Conservation (phyloP, 2,888 invertebrate species). For the Tenthredo amoena region DNA sequence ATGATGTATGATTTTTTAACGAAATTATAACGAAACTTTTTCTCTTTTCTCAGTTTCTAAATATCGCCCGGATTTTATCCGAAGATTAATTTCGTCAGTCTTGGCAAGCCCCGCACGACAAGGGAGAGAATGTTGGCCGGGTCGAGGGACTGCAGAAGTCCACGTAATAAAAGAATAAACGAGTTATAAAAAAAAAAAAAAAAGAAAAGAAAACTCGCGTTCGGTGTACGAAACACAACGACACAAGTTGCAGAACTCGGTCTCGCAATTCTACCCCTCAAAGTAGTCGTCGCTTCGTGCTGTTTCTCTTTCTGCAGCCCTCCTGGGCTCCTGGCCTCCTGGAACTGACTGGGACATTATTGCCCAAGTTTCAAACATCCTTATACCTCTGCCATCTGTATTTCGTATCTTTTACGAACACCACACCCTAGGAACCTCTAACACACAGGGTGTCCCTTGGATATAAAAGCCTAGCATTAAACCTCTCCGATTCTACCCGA, state of each 20-base stretch:
- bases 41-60: not conserved
- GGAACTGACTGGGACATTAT: slow-evolving; percentile 71
- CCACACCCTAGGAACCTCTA: not conserved
- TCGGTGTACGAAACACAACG: slow-evolving; percentile 25
- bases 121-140: not conserved
- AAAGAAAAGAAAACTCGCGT: not conserved
- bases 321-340: slow-evolving; percentile 7
- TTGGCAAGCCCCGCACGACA: not conserved
- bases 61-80: not conserved
- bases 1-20: not conserved
- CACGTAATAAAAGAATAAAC: slow-evolving; percentile 50
- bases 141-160: slow-evolving; percentile 29
- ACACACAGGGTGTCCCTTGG: slow-evolving; percentile 5
- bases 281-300: slow-evolving; percentile 23
- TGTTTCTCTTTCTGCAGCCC: not conserved
- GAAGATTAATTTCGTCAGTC: slow-evolving; percentile 39
- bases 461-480: not conserved
- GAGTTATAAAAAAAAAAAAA: slow-evolving; percentile 42
- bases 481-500: not conserved
- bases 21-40: not conserved
- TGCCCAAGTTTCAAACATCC: slow-evolving; percentile 72
- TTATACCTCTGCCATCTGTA: slow-evolving; percentile 57
- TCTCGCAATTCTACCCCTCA: slow-evolving; percentile 19
- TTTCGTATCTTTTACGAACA: slow-evolving; percentile 59
- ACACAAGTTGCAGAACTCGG: slow-evolving; percentile 41